A percentile compares a stretch with the other conserved stretches of the same genome.
Conservation (phyloP, 2,113 vertebrate genomes). For the Tupaia chinensis region DNA sequence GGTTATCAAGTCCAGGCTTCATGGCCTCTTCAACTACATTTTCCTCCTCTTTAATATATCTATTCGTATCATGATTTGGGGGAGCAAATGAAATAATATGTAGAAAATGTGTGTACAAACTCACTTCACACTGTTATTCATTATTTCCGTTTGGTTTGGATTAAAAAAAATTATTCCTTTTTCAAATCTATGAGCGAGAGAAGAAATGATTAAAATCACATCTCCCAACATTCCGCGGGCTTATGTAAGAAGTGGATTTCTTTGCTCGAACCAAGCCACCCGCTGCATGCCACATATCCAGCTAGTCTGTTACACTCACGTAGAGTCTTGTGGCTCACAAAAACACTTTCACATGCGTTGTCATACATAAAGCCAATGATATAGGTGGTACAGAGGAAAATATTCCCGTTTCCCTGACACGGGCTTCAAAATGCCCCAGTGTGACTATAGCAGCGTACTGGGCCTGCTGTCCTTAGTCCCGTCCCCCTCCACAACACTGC, state of each 20-base stretch:
- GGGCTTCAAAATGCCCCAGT: neutral
- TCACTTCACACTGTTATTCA: neutral
- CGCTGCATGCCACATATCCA: neutral
- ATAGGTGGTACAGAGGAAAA: neutral
- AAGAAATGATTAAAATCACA: constrained; percentile 44
- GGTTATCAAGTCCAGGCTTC: neutral
- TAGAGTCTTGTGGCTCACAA: neutral
- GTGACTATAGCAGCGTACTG: neutral
- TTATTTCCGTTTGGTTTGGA: constrained; percentile 56
- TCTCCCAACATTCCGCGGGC: constrained; percentile 24
- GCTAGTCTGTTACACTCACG: neutral
- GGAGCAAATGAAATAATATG: constrained; percentile 1
- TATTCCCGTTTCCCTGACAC: neutral
- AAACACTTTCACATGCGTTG: neutral
- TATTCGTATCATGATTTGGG: neutral
- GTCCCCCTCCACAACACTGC: neutral
- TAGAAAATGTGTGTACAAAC: constrained; percentile 15
- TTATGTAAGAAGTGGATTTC: neutral
- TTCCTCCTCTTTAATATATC: constrained; percentile 28
- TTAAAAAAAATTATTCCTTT: neutral
- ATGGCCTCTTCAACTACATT: neutral
- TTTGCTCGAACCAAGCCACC: neutral
- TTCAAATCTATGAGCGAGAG: neutral
- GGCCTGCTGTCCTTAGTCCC: neutral
- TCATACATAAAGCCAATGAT: neutral